Percentiles rank a stretch among this genome's conserved stretches.
phyloP scores from a whole-genome alignment of 2,113 vertebrate genomes.

The Pseudonaja textilis region DNA sequence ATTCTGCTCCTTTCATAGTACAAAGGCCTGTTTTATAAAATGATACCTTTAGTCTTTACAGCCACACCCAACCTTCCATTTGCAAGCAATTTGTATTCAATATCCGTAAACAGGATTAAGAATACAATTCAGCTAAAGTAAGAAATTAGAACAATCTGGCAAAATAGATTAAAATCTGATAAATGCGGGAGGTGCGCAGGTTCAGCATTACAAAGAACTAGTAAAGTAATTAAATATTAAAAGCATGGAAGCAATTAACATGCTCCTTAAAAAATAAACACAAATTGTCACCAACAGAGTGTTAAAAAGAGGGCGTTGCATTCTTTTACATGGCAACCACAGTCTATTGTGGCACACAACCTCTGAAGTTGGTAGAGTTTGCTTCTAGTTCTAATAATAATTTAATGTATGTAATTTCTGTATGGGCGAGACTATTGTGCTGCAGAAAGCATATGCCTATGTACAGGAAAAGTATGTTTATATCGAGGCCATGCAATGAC shows the following conservation, averaged over 20 bases:
- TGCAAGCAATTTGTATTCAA: not conserved
- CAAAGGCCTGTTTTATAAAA: constrained; percentile 19
- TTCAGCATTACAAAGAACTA: not conserved
- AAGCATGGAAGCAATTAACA: not conserved
- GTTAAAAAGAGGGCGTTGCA: not conserved
- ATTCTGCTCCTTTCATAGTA: constrained; percentile 10
- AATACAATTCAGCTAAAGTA: not conserved
- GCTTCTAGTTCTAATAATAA: not conserved
- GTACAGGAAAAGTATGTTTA: not conserved
- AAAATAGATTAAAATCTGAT: not conserved
- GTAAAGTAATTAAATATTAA: not conserved
- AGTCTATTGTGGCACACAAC: not conserved
- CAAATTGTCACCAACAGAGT: not conserved
- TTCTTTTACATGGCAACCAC: not conserved
- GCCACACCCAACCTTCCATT: not conserved
- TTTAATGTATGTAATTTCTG: not conserved
- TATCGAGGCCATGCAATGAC: not conserved
- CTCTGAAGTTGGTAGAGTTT: not conserved
- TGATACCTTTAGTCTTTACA: constrained; percentile 5
- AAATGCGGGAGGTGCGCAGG: not conserved
- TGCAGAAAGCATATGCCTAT: not conserved
- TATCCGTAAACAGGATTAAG: not conserved
- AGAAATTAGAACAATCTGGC: not conserved
- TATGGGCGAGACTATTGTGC: not conserved
- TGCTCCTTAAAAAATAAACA: not conserved